These are phyloP conservation scores for Threskiornis aethiopicus DNA, from an alignment of 2,797 vertebrate genomes.

Conservation along the genomic window DNA sequence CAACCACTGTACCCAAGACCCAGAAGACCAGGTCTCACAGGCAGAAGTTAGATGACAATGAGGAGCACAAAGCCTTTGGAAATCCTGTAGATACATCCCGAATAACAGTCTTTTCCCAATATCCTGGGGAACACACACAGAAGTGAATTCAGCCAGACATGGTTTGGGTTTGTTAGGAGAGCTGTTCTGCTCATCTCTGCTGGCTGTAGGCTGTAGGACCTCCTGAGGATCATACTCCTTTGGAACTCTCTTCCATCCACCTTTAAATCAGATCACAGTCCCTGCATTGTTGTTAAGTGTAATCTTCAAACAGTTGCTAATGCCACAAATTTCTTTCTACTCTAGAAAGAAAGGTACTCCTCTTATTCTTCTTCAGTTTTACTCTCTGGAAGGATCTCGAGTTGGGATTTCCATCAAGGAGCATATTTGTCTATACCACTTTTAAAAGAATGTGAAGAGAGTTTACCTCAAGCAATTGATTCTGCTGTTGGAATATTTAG, in stretches of 20 bases:
- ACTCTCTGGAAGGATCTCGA: not conserved
- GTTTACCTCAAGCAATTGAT: not conserved
- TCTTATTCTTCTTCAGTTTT: not conserved
- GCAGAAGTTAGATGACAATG: not conserved
- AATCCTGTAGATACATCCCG: not conserved
- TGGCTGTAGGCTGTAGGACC: not conserved
- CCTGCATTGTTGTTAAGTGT: not conserved
- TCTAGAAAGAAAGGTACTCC: not conserved
- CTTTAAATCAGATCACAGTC: not conserved
- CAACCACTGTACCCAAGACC: not conserved
- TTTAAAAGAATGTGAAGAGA: not conserved
- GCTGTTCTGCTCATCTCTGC: not conserved
- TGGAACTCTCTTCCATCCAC: not conserved
- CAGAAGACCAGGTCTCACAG: not conserved
- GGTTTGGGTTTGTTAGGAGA: not conserved
- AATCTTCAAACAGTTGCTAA: not conserved
- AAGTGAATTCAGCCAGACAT: not conserved
- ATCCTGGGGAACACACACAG: not conserved
- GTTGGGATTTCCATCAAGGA: not conserved
- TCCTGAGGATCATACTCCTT: not conserved
- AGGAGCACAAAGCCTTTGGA: not conserved
- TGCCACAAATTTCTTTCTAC: not conserved
- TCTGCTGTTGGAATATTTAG: not conserved
- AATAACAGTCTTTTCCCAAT: not conserved
- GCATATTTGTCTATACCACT: not conserved